Base-by-base conservation (phyloP, 2,888 invertebrate genomes). In the Serripes groenlandicus region DNA sequence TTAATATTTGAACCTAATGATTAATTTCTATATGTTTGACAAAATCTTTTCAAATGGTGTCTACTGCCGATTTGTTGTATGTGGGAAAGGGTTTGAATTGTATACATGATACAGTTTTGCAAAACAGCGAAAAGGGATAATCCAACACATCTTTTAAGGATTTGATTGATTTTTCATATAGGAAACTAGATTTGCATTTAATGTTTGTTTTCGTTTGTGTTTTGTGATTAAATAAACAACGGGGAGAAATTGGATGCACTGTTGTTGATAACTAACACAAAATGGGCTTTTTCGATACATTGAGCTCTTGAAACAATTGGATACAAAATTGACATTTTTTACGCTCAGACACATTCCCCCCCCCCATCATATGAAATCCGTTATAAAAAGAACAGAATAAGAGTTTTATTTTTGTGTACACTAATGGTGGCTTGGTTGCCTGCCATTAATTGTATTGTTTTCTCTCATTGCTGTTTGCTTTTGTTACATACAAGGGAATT, bases 161-260 rank as follows among this genome's bases (percentile, higher is more conserved):
- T 28, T 26, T 42, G 42, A 42, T 49, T 49, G 49, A 42, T 68
- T 42, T 49, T 68, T 68, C 68, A 68, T 68, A 68, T 42, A 68
- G 49, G 62, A 66, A 66, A 42, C 66, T 66, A 26, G 35, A 66
- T 42, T 42, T 66, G 66, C 66, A 66, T 66, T 66, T 66, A 35
- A 26, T 66, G 42, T 42, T 66, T 66, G 66, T 35, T 66, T 66
- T 66, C 42, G 23, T 26, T 42, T 66, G 66, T 42, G 66, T 37
- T 37, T 42, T 64, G 35, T 66, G 66, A 42, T 42, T 66, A 66
- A 66, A 66, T 66, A 66, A 66, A 66, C 42, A 66, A 66, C 28
- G 28, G 66, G 42, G 66, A 42, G 66, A 66, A 66, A 66, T 42
- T 66, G 66, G 66, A 66, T 37, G 66, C 66, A 66, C 26, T 42